Percentiles rank a stretch among this genome's conserved stretches.
phyloP scores from a whole-genome alignment of 2,888 invertebrate genomes.

The Diarsia brunnea region DNA sequence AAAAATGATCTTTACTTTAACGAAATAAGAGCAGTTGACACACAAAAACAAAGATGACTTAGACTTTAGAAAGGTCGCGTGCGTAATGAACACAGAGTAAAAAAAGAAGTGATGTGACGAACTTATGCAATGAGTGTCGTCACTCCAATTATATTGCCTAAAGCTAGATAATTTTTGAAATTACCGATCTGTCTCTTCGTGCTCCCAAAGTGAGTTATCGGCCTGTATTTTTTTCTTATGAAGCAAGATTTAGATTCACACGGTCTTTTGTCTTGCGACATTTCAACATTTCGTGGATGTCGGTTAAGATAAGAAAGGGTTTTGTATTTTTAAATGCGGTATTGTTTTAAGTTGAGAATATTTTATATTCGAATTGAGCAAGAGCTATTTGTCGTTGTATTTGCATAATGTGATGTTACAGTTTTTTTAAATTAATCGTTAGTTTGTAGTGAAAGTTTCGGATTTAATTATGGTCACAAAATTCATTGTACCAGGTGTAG shows the following conservation, averaged over 20 bases:
- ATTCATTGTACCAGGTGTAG: background rate
- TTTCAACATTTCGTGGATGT: conserved; percentile 82
- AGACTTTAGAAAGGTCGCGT: conserved; percentile 80
- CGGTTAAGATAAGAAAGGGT: conserved; percentile 84
- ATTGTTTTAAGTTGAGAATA: conserved; percentile 84
- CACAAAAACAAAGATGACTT: conserved; percentile 44
- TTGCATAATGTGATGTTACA: conserved; percentile 62
- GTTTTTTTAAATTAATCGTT: conserved; percentile 46
- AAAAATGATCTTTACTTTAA: conserved; percentile 39
- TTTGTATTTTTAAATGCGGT: conserved; percentile 85
- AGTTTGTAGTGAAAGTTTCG: conserved; percentile 54
- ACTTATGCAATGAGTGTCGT: conserved; percentile 81
- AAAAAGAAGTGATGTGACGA: conserved; percentile 79
- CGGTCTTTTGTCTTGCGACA: conserved; percentile 86
- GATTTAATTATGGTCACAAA: conserved; percentile 35
- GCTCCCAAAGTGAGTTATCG: conserved; percentile 83
- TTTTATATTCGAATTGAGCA: conserved; percentile 80
- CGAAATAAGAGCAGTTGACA: conserved; percentile 36
- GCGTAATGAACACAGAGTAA: conserved; percentile 72
- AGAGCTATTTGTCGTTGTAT: conserved; percentile 69
- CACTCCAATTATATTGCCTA: conserved; percentile 83
- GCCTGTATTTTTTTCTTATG: conserved; percentile 77
- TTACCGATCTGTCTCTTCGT: conserved; percentile 82
- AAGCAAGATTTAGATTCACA: conserved; percentile 83
- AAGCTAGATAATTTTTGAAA: conserved; percentile 86